These are phyloP conservation scores for Puffinus mauretanicus DNA, from an alignment of 2,113 vertebrate genomes.

Conservation along the genomic window DNA sequence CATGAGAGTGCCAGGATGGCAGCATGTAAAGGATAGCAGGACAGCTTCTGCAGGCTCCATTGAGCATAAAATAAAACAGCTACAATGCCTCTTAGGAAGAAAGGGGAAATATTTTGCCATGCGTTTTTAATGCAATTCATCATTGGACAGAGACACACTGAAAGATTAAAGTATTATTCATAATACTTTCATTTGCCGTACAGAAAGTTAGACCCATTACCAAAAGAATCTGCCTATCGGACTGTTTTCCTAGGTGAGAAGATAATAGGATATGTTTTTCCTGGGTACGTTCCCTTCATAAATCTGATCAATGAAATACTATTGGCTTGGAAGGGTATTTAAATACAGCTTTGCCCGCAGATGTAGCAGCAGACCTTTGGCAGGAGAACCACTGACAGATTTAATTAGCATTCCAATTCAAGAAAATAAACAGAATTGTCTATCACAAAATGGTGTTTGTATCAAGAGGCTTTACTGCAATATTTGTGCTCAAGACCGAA, in stretches of 20 bases:
- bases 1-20: not conserved
- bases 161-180: not conserved
- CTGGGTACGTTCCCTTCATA: not conserved
- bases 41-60: not conserved
- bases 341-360: conserved; percentile 44
- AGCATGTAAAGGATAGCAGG: not conserved
- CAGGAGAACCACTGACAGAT: conserved; percentile 22
- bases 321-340: conserved; percentile 27
- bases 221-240: conserved; percentile 23
- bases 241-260: conserved; percentile 23
- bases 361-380: conserved; percentile 39
- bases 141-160: not conserved
- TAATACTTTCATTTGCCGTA: not conserved
- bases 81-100: not conserved
- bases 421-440: conserved; percentile 26
- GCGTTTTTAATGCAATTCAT: conserved; percentile 47
- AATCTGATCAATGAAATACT: conserved; percentile 13
- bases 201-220: conserved; percentile 31
- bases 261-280: conserved; percentile 31
- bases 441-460: conserved; percentile 30
- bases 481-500: conserved; percentile 4
- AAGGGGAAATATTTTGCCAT: not conserved
- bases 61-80: not conserved
- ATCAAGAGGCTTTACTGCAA: conserved; percentile 2
- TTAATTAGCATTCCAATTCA: conserved; percentile 46